A percentile compares a stretch with the other conserved stretches of the same genome.
Conservation (phyloP, 2,888 invertebrate genomes). For the Asteroscopus sphinx region DNA sequence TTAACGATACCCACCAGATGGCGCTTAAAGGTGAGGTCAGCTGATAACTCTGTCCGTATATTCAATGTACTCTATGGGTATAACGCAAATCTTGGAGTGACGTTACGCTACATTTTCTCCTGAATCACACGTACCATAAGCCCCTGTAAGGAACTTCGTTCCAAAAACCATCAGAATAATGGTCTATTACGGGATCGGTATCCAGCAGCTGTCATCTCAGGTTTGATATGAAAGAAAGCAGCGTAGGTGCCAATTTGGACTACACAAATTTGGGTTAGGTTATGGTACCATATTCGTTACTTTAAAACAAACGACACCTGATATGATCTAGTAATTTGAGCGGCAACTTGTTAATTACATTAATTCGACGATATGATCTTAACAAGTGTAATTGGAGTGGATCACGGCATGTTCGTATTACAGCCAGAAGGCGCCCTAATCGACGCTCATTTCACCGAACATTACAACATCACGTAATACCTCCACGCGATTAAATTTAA, state of each 20-base stretch:
- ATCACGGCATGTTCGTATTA: constrained; percentile 70
- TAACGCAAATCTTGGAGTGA: too few relatives aligned
- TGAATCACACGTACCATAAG: too few relatives aligned
- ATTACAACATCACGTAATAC: constrained; percentile 47
- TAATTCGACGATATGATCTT: constrained; percentile 77
- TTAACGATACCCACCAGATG: too few relatives aligned
- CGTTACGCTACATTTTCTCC: too few relatives aligned
- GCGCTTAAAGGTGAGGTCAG: too few relatives aligned
- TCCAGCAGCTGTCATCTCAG: too few relatives aligned
- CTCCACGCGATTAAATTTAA: constrained; percentile 52
- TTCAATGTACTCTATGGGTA: too few relatives aligned
- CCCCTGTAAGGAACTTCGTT: too few relatives aligned
- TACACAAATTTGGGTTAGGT: neutral
- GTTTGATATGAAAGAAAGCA: too few relatives aligned
- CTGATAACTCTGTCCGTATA: too few relatives aligned
- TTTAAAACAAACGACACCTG: constrained; percentile 68
- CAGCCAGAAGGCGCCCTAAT: constrained; percentile 56
- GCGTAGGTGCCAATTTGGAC: neutral
- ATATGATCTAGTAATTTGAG: constrained; percentile 71
- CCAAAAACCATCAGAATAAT: too few relatives aligned
- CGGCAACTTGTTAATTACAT: constrained; percentile 75
- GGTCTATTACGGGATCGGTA: too few relatives aligned
- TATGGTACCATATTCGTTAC: constrained; percentile 69
- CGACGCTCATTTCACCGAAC: constrained; percentile 43
- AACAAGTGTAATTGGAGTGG: constrained; percentile 69